Percentiles rank a stretch among this genome's conserved stretches.
phyloP scores from a whole-genome alignment of 2,888 invertebrate species.

The Melanargia galathea region DNA sequence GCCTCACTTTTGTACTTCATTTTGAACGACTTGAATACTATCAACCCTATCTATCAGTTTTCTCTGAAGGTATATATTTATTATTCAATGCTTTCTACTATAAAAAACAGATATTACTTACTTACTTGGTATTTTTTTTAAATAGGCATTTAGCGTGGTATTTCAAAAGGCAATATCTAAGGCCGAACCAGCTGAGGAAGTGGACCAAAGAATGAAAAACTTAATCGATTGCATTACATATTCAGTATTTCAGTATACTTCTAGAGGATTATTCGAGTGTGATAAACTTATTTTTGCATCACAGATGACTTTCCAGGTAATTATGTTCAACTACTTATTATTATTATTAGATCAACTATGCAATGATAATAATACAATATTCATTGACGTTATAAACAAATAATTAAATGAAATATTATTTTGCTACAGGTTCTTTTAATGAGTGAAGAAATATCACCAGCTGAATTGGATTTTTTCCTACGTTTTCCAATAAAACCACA shows the following conservation, averaged over 20 bases:
- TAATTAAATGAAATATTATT: background rate
- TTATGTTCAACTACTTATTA: too few relatives aligned
- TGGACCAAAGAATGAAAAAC: slow-evolving; percentile 90
- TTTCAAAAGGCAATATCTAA: slow-evolving; percentile 97
- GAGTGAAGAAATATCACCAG: slow-evolving; percentile 91
- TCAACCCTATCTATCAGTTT: slow-evolving; percentile 98
- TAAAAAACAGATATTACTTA: too few relatives aligned
- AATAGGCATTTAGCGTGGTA: slow-evolving; percentile 97
- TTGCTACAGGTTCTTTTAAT: slow-evolving; percentile 88
- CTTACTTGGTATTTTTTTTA: slow-evolving; percentile 41
- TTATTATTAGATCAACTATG: background rate
- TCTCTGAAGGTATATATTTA: slow-evolving; percentile 92
- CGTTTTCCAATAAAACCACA: slow-evolving; percentile 96
- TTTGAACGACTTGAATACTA: slow-evolving; percentile 96
- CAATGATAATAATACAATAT: background rate
- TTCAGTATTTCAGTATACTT: slow-evolving; percentile 97
- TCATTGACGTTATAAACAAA: background rate
- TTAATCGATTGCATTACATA: slow-evolving; percentile 97
- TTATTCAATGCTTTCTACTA: too few relatives aligned
- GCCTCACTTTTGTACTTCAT: slow-evolving; percentile 97
- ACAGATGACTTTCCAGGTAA: slow-evolving; percentile 97
- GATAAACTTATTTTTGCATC: slow-evolving; percentile 98
- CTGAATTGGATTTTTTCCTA: slow-evolving; percentile 95
- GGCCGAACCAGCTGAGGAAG: slow-evolving; percentile 91
- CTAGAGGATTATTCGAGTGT: slow-evolving; percentile 96